Evolutionary conservation across 2,113 vertebrate genomes (phyloP), one percentile per base, ranked within the genome.

Genomic region (Spheniscus mendiculus): DNA sequence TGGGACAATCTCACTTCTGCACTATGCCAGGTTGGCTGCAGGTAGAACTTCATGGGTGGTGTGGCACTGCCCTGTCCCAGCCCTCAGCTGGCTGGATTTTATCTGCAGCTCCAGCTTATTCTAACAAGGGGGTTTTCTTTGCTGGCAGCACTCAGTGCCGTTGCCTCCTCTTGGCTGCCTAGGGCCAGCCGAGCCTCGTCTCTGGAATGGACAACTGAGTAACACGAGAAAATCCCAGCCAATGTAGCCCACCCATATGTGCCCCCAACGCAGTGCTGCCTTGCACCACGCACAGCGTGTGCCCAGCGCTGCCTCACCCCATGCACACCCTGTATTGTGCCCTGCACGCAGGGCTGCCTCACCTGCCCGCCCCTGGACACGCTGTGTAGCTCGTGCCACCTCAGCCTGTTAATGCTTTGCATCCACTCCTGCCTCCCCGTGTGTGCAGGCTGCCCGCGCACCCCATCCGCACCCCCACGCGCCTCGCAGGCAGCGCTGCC

Each of bases 211-310:
- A 52, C 38, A 22, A 4, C 36, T 6, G 32, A 50, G 14, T 20
- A 65, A 38, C 21, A 10, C 0, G 17, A 86, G 40, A 32, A 18
- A 38, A 40, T 50, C 52, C 44, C 9, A 1, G 45, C 45, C 8
- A 4, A 1, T 1, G 34, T 1, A 9, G 29, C 16, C n/a, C 47
- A 38, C 16, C 40, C 21, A 3, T 10, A 3, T 0, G 3, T 14
- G 32, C 36, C 52, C 52, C 1, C 1, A 15, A 19, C 2, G 2
- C 21, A 6, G 44, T 2, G 12, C 66, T 62, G 77, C 42, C 40
- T 82, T 8, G 44, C 15, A 6, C 61, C 23, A 3, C 2, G 42
- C 36, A 1, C 50, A 16, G 17, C 2, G 1, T 17, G 34, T 6
- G 11, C 69, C 59, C 26, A 10, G 67, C 4, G 4, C 67, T 9